Evolutionary conservation across 2,888 invertebrate genomes (phyloP), one percentile per base, ranked within the genome.

Genomic region (Zaprionus bogoriensis): DNA sequence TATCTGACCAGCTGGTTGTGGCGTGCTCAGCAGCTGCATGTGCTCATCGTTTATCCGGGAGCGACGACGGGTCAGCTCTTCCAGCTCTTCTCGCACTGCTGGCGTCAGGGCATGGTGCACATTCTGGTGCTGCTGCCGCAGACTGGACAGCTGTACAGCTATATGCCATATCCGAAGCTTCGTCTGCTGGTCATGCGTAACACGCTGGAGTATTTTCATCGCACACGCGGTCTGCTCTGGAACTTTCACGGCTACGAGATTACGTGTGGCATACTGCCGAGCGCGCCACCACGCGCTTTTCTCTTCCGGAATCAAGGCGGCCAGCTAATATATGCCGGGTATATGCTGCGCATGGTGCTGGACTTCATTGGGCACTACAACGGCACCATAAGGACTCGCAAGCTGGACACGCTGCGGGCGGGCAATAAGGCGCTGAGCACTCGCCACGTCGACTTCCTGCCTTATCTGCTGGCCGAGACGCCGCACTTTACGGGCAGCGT

Each of bases 281-380:
- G 61, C 7, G 71, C 66, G 1, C 72, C 81, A 4, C 79, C 79
- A 0, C 48, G 76, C 19, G 76, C 76, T n/a, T 79, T 81, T 28
- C 59, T 67, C n/a, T 79, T 76, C 12, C 63, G n/a, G 1, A 69
- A 87, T 57, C 52, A 64, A 0, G 36, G 50, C 0, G 59, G 79
- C 2, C 48, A 61, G 5, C 10, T 47, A 1, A 50, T 80, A 4
- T 60, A 68, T 3, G 70, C 84, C 0, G 87, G 87, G 0, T 87
- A 87, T 55, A 77, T 85, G 73, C 65, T 72, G 4, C 55, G 68
- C 0, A 72, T 81, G 32, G 23, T 68, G 0, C 30, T 77, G 28
- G 63, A 70, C 3, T 87, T 87, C 7, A 80, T 81, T 1, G 25
- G 22, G 1, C 74, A 79, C n/a, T 83, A 65, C 19, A 87, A 87